A percentile compares a stretch with the other conserved stretches of the same genome.
phyloP scores from a whole-genome alignment of 2,888 invertebrate species.

The Belgica antarctica region DNA sequence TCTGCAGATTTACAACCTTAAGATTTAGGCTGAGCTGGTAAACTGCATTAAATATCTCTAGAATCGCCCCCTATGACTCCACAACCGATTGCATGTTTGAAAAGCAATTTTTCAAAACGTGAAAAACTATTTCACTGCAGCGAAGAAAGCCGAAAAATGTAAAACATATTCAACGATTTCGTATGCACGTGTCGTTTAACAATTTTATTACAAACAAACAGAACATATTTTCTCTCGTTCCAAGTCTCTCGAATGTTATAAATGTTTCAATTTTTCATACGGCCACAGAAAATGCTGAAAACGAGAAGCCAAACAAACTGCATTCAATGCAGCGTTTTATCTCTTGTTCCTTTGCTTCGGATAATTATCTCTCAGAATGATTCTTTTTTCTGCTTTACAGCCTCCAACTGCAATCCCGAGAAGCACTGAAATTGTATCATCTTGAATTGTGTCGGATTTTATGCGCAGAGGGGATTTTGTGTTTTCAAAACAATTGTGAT shows the following conservation, averaged over 20 bases:
- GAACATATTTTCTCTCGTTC: neutral
- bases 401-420: neutral
- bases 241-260: neutral
- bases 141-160: constrained; percentile 23
- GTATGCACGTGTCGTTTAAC: constrained; percentile 40
- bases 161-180: constrained; percentile 20
- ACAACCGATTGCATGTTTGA: no score
- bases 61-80: no score
- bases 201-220: constrained; percentile 40
- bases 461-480: constrained; percentile 20
- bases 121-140: neutral
- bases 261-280: constrained; percentile 21
- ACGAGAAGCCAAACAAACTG: constrained; percentile 23
- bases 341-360: constrained; percentile 3
- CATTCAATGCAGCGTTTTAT: constrained; percentile 26
- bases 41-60: no score
- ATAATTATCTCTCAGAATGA: neutral
- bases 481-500: neutral
- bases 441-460: constrained; percentile 9
- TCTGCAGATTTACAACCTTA: no score
- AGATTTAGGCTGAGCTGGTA: no score
- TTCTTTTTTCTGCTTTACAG: neutral
- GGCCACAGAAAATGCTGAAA: neutral
- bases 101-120: neutral
- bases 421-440: constrained; percentile 10